Conservation (phyloP, 2,797 vertebrate species). For the Knipowitschia caucasica region DNA sequence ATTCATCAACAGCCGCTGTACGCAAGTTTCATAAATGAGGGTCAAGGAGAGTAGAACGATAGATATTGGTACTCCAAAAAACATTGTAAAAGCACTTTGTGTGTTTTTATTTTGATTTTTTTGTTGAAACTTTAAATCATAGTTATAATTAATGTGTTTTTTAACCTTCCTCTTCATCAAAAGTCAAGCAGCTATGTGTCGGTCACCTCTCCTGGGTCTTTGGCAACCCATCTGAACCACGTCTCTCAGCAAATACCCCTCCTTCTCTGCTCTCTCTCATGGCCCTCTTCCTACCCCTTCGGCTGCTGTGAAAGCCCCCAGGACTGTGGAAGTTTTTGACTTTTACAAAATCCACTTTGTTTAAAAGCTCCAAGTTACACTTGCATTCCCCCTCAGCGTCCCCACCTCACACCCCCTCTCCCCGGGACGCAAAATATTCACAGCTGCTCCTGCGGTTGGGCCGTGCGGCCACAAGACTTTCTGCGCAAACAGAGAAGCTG, state of each 20-base stretch:
- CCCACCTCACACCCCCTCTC: slow-evolving; percentile 37
- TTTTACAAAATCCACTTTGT: slow-evolving; percentile 49
- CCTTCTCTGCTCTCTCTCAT: slow-evolving; percentile 18
- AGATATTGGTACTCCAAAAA: too few relatives aligned
- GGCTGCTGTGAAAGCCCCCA: slow-evolving; percentile 58
- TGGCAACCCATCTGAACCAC: slow-evolving; percentile 50
- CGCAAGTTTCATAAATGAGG: too few relatives aligned
- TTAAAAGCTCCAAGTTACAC: slow-evolving; percentile 33
- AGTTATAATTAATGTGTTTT: slow-evolving; percentile 43
- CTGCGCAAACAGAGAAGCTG: slow-evolving; percentile 75
- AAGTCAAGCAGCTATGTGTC: slow-evolving; percentile 59
- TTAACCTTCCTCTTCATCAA: slow-evolving; percentile 40
- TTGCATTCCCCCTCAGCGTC: slow-evolving; percentile 13
- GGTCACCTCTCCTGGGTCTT: slow-evolving; percentile 52
- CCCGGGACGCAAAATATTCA: slow-evolving; percentile 76
- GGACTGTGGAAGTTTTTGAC: slow-evolving; percentile 57
- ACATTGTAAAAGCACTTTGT: too few relatives aligned
- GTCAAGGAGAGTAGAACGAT: too few relatives aligned
- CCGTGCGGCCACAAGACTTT: slow-evolving; percentile 74
- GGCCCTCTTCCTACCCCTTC: background rate
- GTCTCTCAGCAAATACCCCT: slow-evolving; percentile 60
- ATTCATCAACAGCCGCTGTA: too few relatives aligned
- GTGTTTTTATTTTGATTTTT: too few relatives aligned
- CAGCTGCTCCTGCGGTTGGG: slow-evolving; percentile 79
- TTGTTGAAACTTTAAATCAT: too few relatives aligned